Evolutionary conservation across 2,113 vertebrate species (phyloP), one percentile per base, ranked within the genome.

Genomic region (Paraplagusia blochii): DNA sequence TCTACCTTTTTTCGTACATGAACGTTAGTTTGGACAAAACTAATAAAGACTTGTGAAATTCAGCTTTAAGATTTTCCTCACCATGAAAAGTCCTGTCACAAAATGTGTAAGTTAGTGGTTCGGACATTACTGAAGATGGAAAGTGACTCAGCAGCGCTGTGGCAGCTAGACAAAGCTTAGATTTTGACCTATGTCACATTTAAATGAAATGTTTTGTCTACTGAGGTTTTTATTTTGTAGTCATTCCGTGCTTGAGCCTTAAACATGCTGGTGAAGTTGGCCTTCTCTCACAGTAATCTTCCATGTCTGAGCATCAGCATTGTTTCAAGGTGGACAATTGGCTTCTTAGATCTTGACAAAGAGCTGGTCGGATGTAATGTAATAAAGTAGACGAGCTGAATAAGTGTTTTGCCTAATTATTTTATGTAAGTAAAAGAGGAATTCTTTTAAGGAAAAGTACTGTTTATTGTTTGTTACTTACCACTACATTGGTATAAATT

Each of bases 171-270:
- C 92, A 92, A 93, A 91, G 91, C 93, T 93, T 94, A 92, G 94
- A 95, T 92, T 91, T 93, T 94, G 94, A 93, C 94, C 93, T 92
- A 92, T 95, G 94, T 93, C 92, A 92, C 93, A 90, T 95, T 95
- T 94, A 93, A 94, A 93, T 93, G 90, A 93, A 91, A 93, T 93
- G 90, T 97, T 94, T 95, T 93, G 92, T 94, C 94, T 95, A 93
- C 93, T 88, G 91, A 94, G 92, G 91, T 95, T 91, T 94, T 93
- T 93, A 93, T 92, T 95, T 95, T 95, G 86, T 94, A 96, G 95
- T 95, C 97, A 98, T 99, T 99, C 97, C 97, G 95, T 97, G 94
- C 94, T 95, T 96, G 95, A 88, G 90, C 90, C 90, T 92, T 92
- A 91, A 96, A 95, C 92, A 94, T 90, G 93, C 94, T 94, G 93